A percentile compares a stretch with the other conserved stretches of the same genome.
Conservation (phyloP, 2,113 vertebrate genomes). For the Neoarius graeffei region DNA sequence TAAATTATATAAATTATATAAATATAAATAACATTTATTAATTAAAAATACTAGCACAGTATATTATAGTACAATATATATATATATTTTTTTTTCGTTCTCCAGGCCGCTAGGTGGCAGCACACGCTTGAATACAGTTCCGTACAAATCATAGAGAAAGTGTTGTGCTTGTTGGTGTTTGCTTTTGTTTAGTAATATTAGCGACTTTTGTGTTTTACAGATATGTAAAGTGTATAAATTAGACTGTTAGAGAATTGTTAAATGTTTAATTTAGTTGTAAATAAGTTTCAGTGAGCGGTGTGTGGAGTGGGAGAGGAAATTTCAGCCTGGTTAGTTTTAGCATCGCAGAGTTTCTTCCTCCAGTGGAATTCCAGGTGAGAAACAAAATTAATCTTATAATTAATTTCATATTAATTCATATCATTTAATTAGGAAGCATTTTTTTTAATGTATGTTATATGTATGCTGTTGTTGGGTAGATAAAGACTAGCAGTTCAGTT, state of each 20-base stretch:
- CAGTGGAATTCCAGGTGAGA: not conserved
- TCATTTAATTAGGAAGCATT: no score
- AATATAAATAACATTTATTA: no score
- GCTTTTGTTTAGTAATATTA: not conserved
- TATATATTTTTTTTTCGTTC: not conserved
- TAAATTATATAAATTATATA: no score
- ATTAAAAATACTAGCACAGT: no score
- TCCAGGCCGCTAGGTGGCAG: not conserved
- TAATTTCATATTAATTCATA: not conserved
- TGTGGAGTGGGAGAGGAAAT: not conserved
- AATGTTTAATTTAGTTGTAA: not conserved
- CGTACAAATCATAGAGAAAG: not conserved
- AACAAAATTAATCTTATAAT: not conserved
- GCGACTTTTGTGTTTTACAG: not conserved
- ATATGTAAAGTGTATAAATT: not conserved
- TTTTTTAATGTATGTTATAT: not conserved
- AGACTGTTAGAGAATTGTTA: not conserved
- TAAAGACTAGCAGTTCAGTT: not conserved
- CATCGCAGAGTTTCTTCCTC: constrained; percentile 14
- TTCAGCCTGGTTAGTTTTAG: not conserved
- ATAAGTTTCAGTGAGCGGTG: not conserved
- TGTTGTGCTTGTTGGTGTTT: constrained; percentile 16
- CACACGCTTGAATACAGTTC: not conserved
- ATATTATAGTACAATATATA: no score
- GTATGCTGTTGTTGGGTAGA: not conserved